A percentile compares a stretch with the other conserved stretches of the same genome.
phyloP scores from a whole-genome alignment of 2,797 vertebrate species.

The Sebastes baramenuke region DNA sequence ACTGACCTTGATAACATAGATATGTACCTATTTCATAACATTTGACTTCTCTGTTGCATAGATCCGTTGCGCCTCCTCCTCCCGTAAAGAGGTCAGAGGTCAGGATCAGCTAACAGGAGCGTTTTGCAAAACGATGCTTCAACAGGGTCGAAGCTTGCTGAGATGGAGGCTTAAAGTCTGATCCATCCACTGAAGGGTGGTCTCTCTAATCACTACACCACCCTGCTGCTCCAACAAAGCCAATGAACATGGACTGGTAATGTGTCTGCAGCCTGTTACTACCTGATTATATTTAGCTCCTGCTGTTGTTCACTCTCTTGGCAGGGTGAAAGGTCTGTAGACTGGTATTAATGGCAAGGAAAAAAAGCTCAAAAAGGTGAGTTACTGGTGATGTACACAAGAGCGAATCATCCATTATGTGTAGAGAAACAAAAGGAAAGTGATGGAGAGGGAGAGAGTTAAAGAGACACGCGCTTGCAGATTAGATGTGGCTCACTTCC shows the following conservation, averaged over 20 bases:
- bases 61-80: neutral
- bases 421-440: neutral
- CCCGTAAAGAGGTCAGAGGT: neutral
- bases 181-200: neutral
- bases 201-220: constrained; percentile 20
- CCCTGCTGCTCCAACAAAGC: neutral
- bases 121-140: constrained; percentile 5
- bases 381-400: neutral
- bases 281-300: neutral
- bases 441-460: neutral
- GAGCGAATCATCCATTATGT: neutral
- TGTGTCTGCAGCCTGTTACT: neutral
- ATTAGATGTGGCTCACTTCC: constrained; percentile 30
- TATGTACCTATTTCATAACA: neutral
- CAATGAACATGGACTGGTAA: neutral
- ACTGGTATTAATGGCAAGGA: neutral
- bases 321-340: neutral
- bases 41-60: neutral
- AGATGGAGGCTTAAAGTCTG: constrained; percentile 16
- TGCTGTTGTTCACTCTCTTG: neutral
- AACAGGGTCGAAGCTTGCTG: neutral
- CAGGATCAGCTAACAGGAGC: neutral
- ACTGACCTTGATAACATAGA: neutral
- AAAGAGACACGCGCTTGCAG: constrained; percentile 8
- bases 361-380: neutral